Evolutionary conservation across 1,140 invertebrate genomes (phyloP).

Genomic region (Meloidogyne hapla): DNA sequence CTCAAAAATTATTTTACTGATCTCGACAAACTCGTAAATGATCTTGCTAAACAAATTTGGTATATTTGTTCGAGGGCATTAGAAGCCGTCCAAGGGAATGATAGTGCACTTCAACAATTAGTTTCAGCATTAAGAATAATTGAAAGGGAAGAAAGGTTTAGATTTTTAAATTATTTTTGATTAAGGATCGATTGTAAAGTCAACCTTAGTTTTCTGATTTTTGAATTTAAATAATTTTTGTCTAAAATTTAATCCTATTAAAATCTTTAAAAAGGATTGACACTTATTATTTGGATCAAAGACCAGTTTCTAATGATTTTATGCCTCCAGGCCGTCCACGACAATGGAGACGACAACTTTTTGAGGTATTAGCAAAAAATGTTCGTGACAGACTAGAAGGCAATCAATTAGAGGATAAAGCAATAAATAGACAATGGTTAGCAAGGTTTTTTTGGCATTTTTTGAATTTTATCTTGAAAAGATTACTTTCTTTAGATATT

Average conservation of each 20-base stretch:
- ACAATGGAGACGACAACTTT: conserved; percentile 81
- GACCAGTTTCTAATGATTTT: conserved; percentile 70
- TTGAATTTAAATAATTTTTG: too few species aligned
- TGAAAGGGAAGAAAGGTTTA: conserved; percentile 86
- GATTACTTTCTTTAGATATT: conserved; percentile 51
- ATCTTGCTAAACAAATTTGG: conserved; percentile 86
- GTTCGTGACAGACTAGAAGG: conserved; percentile 66
- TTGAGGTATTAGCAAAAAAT: conserved; percentile 60
- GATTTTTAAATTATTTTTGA: conserved; percentile 61
- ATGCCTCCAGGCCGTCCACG: conserved; percentile 89
- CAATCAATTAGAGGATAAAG: conserved; percentile 85
- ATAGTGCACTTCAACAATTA: conserved; percentile 90
- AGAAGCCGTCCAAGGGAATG: conserved; percentile 86
- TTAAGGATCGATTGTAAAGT: too few species aligned
- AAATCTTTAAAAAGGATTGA: conserved; percentile 58
- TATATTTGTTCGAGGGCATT: conserved; percentile 83
- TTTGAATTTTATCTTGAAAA: background rate
- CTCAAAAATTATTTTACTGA: conserved; percentile 92
- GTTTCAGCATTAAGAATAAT: conserved; percentile 93
- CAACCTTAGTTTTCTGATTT: too few species aligned
- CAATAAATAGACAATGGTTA: conserved; percentile 91
- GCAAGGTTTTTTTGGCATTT: conserved; percentile 67
- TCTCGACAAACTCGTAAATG: conserved; percentile 82
- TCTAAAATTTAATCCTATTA: conserved; percentile 42
- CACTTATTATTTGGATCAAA: conserved; percentile 61